These are phyloP conservation scores for Eumerus sabulonum DNA, from an alignment of 2,888 invertebrate species.

Conservation along the genomic window DNA sequence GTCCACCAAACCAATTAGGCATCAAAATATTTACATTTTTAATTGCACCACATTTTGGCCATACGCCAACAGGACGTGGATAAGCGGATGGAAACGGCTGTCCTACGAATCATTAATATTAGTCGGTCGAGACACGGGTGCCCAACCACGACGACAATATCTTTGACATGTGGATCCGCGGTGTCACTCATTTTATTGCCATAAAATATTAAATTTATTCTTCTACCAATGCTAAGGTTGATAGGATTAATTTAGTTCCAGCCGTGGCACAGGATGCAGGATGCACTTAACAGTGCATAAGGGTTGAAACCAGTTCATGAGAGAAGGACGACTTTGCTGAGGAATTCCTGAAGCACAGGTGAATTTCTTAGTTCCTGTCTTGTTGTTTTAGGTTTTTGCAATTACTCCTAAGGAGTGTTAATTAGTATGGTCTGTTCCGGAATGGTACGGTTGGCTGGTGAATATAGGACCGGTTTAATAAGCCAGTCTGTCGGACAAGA, in stretches of 20 bases:
- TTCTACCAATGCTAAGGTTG: conserved; percentile 47
- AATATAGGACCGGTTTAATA: conserved; percentile 31
- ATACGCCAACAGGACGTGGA: conserved; percentile 1
- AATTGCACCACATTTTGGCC: conserved; percentile 34
- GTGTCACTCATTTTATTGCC: conserved; percentile 53
- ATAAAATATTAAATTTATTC: conserved; percentile 62
- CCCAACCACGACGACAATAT: conserved; percentile 13
- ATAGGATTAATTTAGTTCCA: conserved; percentile 58
- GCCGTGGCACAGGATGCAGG: conserved; percentile 23
- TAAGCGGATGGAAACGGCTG: conserved; percentile 23
- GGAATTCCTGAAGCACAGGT: conserved; percentile 52
- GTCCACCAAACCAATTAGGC: conserved; percentile 50
- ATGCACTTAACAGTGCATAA: neutral
- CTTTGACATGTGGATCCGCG: conserved; percentile 61
- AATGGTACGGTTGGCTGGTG: conserved; percentile 25
- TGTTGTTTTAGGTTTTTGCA: conserved; percentile 21
- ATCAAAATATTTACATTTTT: conserved; percentile 68
- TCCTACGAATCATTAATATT: conserved; percentile 56
- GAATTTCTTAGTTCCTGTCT: conserved; percentile 8
- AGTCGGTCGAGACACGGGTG: conserved; percentile 13
- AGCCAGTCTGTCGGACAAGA: neutral
- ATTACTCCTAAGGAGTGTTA: conserved; percentile 63
- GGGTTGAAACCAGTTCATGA: too few species aligned
- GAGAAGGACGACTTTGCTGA: conserved; percentile 8
- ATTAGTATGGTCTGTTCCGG: conserved; percentile 61